Conservation (phyloP, 2,113 vertebrate genomes). For the Agelaius phoeniceus region DNA sequence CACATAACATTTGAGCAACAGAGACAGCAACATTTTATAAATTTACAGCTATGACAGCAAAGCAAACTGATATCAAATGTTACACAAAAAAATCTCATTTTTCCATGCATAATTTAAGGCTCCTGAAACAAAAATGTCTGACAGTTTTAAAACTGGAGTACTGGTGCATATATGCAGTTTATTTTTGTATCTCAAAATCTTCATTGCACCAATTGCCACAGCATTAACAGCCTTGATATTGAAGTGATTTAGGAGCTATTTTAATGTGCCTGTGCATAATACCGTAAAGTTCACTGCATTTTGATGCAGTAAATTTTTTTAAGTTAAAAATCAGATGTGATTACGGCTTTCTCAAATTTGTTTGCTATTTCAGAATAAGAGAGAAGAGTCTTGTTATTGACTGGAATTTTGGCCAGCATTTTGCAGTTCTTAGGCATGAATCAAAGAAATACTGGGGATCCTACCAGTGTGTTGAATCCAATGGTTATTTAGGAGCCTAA, state of each 20-base stretch:
- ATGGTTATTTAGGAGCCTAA: neutral
- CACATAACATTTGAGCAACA: neutral
- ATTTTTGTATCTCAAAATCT: neutral
- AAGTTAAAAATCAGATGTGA: neutral
- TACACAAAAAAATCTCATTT: neutral
- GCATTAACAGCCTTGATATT: neutral
- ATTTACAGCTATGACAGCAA: neutral
- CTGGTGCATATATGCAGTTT: neutral
- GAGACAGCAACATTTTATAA: neutral
- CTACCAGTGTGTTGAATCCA: neutral
- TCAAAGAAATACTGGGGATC: neutral
- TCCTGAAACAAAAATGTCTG: neutral
- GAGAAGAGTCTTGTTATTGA: neutral
- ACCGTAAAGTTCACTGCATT: neutral
- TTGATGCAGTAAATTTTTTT: neutral
- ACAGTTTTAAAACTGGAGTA: neutral
- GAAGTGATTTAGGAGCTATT: neutral
- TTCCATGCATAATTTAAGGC: neutral
- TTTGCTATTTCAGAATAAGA: neutral
- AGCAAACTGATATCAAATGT: neutral
- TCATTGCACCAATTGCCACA: neutral
- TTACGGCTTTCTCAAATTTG: neutral
- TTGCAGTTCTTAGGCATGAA: neutral
- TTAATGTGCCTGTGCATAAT: neutral
- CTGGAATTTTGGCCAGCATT: neutral